Evolutionary conservation across 2,113 vertebrate genomes (phyloP).

Genomic region (Elgaria multicarinata): DNA sequence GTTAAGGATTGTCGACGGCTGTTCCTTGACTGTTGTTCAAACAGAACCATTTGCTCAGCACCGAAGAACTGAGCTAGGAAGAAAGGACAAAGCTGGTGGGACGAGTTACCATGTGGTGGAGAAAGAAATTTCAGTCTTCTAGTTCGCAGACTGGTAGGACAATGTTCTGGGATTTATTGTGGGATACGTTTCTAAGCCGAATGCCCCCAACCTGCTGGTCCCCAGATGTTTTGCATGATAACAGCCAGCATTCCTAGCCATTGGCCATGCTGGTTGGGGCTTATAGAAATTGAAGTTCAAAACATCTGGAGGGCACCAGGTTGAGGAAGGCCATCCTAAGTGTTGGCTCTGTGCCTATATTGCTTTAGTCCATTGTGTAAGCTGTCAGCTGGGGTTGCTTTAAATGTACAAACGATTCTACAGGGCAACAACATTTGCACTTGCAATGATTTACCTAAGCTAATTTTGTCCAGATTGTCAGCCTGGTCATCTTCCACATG

Average conservation of each 20-base stretch:
- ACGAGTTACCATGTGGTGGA: slow-evolving; percentile 23
- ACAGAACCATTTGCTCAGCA: not conserved
- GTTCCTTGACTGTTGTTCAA: not conserved
- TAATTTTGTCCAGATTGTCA: not conserved
- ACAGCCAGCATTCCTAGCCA: no score
- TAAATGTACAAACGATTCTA: not conserved
- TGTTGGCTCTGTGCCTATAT: not conserved
- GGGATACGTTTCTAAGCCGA: not conserved
- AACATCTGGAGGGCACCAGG: no score
- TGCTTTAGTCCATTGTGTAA: not conserved
- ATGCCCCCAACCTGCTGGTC: no score
- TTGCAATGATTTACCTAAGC: not conserved
- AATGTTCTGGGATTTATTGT: not conserved
- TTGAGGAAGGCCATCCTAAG: no score
- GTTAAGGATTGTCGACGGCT: accelerated
- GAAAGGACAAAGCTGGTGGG: not conserved
- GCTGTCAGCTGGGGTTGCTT: not conserved
- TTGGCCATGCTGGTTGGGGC: no score
- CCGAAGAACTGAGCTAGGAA: not conserved
- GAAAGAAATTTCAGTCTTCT: slow-evolving; percentile 15
- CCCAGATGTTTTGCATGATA: no score
- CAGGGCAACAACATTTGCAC: not conserved
- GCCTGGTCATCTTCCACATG: not conserved
- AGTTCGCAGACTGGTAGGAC: slow-evolving; percentile 17
- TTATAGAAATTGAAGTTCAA: no score